phyloP scores from a whole-genome alignment of 2,888 invertebrate species.

The Ariolimax columbianus region DNA sequence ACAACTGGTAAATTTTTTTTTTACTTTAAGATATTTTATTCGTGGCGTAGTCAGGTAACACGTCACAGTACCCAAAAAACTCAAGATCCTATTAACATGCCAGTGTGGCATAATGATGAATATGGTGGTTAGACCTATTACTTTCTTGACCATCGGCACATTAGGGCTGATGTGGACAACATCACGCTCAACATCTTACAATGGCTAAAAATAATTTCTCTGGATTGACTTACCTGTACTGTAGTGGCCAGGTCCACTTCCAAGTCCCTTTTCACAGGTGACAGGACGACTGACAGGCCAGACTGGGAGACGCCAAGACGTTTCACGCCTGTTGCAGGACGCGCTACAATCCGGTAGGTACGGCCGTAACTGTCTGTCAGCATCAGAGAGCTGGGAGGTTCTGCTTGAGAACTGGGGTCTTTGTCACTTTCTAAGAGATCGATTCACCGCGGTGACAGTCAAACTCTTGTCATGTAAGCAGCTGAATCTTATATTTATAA shows the following conservation, averaged over 20 bases:
- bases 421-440: neutral
- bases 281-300: constrained; percentile 46
- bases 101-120: too few species aligned
- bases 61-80: too few species aligned
- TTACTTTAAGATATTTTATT: too few species aligned
- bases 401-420: constrained; percentile 22
- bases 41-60: too few species aligned
- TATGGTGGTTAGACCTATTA: too few species aligned
- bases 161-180: too few species aligned
- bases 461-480: neutral
- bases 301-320: constrained; percentile 44
- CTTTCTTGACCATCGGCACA: too few species aligned
- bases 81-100: too few species aligned
- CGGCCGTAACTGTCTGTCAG: constrained; percentile 51
- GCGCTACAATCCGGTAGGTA: constrained; percentile 48
- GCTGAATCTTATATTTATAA: too few species aligned
- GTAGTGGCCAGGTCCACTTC: constrained; percentile 46
- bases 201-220: neutral
- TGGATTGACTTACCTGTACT: constrained; percentile 34
- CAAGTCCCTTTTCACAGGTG: constrained; percentile 49
- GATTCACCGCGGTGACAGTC: neutral
- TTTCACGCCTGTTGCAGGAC: constrained; percentile 48
- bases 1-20: too few species aligned
- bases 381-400: constrained; percentile 40
- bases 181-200: too few species aligned